Evolutionary conservation across 2,888 invertebrate genomes (phyloP).

Genomic region (Tetropium fuscum): DNA sequence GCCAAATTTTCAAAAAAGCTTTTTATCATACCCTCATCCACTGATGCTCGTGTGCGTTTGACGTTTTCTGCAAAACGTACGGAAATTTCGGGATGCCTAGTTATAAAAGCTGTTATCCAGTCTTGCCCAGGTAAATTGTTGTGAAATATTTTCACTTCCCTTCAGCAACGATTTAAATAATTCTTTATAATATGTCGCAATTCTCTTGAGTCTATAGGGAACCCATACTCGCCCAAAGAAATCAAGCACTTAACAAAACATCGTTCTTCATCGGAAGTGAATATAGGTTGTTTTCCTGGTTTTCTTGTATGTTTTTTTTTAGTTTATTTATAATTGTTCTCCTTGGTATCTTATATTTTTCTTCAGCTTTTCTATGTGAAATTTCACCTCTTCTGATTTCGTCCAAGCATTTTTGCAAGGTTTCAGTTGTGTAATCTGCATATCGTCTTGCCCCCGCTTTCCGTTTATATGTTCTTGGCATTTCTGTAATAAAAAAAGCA

Average conservation of each 20-base stretch:
- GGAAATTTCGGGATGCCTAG: conserved; percentile 21
- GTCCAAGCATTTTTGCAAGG: conserved; percentile 26
- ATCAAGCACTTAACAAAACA: conserved; percentile 6
- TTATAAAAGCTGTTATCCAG: conserved; percentile 28
- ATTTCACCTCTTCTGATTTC: conserved; percentile 27
- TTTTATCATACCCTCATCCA: conserved; percentile 27
- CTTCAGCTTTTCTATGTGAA: conserved; percentile 25
- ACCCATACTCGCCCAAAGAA: conserved; percentile 21
- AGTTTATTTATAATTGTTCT: conserved; percentile 30
- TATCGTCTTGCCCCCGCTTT: conserved; percentile 26
- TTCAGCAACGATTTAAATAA: conserved; percentile 24
- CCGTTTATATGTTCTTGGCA: conserved; percentile 26
- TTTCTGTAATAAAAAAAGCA: conserved; percentile 18
- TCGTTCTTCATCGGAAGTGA: conserved; percentile 24
- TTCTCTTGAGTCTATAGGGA: conserved; percentile 26
- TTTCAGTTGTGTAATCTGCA: conserved; percentile 28
- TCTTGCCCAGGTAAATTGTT: conserved; percentile 31
- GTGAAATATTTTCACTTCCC: not conserved
- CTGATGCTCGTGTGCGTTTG: conserved; percentile 30
- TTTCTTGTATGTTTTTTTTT: conserved; percentile 27
- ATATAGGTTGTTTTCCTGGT: conserved; percentile 23
- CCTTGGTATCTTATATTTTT: conserved; percentile 28
- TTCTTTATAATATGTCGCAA: conserved; percentile 25
- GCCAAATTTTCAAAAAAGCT: conserved; percentile 30
- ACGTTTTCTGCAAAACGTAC: conserved; percentile 30